Evolutionary conservation across 2,113 vertebrate species (phyloP).

Genomic region (Carassius auratus): DNA sequence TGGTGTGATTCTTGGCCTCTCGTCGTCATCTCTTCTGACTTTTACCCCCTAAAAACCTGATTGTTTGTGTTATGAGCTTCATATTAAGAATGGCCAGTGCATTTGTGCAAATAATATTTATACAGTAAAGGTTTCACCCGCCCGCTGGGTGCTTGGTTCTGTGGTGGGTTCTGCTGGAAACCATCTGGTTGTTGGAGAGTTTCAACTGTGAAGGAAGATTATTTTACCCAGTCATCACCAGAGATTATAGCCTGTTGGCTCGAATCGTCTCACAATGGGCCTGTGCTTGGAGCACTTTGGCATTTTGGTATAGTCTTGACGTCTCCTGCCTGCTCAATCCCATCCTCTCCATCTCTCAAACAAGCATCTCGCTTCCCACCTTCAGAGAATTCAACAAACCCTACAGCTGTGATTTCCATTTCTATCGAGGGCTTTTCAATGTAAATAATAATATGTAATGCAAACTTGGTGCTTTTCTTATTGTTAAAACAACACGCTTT

Average conservation of each 20-base stretch:
- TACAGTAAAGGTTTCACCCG: slow-evolving; percentile 59
- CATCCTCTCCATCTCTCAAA: slow-evolving; percentile 89
- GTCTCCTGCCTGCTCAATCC: slow-evolving; percentile 83
- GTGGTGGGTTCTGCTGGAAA: slow-evolving; percentile 56
- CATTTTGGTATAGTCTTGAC: slow-evolving; percentile 63
- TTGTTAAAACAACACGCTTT: no score
- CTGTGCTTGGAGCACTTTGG: slow-evolving; percentile 6
- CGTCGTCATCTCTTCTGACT: slow-evolving; percentile 68
- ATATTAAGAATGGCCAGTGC: slow-evolving; percentile 59
- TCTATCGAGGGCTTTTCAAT: no score
- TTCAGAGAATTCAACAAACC: slow-evolving; percentile 89
- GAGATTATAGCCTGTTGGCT: slow-evolving; percentile 20
- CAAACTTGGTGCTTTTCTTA: no score
- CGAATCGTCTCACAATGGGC: slow-evolving; percentile 34
- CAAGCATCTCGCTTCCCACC: slow-evolving; percentile 91
- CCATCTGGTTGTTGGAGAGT: slow-evolving; percentile 61
- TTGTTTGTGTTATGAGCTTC: slow-evolving; percentile 63
- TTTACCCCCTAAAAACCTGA: slow-evolving; percentile 63
- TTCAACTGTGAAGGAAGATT: slow-evolving; percentile 41
- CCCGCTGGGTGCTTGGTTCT: slow-evolving; percentile 60
- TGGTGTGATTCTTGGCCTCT: slow-evolving; percentile 60
- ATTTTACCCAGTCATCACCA: slow-evolving; percentile 47
- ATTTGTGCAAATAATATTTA: slow-evolving; percentile 68
- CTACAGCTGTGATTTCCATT: no score
- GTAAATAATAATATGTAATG: no score